Evolutionary conservation across 2,888 invertebrate species (phyloP), one percentile per base, ranked within the genome.

Genomic region (Enoplolaimus lenunculus): DNA sequence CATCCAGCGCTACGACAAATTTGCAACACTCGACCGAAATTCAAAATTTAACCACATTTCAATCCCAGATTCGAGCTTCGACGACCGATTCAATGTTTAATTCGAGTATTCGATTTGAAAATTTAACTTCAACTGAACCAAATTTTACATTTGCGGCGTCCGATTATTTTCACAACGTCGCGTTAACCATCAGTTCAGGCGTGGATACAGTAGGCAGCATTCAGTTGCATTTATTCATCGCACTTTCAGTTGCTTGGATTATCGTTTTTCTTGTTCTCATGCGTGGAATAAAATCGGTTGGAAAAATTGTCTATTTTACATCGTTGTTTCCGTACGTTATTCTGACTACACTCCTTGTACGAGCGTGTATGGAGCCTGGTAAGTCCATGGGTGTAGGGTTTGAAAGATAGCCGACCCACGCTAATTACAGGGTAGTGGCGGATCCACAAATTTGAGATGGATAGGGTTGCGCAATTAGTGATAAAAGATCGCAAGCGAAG

Each of bases 341-440:
- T 3, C 71, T 73, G 60, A 33, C 68, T 0, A 30, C 67, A 21
- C 66, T 73, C 59, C 59, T 73, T 31, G 33, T 59, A 0, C 45
- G 70, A 16, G 72, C 73, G 68, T 73, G 74, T 16, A 76, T 75
- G 1, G 72, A 78, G 35, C 77, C 77, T 0, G 78, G 78, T n/a
- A n/a, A n/a, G n/a, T n/a, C n/a, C n/a, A n/a, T n/a, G n/a, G n/a
- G n/a, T n/a, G n/a, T n/a, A n/a, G n/a, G n/a, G n/a, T n/a, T n/a
- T n/a, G n/a, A n/a, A n/a, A n/a, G n/a, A n/a, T n/a, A n/a, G n/a
- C n/a, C n/a, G n/a, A n/a, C n/a, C n/a, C n/a, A n/a, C n/a, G n/a
- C n/a, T n/a, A n/a, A n/a, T n/a, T n/a, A n/a, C n/a, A n/a, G n/a
- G n/a, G n/a, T n/a, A n/a, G n/a, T n/a, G n/a, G n/a, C n/a, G n/a